Conservation (phyloP, 2,888 invertebrate species). For the Tenodera sinensis region DNA sequence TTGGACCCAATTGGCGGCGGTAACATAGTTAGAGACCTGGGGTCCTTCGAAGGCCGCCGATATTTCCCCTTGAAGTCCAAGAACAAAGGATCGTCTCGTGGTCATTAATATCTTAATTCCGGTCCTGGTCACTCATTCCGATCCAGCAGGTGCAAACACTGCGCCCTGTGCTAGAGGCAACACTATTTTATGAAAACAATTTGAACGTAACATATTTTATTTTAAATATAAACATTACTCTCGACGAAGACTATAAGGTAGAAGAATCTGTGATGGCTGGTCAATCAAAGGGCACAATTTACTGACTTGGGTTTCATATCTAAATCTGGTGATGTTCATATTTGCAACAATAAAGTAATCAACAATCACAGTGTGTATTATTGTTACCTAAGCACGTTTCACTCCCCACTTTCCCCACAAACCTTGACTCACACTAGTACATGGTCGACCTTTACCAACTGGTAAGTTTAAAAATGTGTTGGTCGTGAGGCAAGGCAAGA, state of each 20-base stretch:
- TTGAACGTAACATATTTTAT: neutral
- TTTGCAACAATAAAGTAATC: neutral
- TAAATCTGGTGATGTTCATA: neutral
- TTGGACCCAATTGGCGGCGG: constrained; percentile 47
- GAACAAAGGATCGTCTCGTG: neutral
- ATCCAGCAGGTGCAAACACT: neutral
- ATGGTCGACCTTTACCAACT: no score
- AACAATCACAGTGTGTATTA: neutral
- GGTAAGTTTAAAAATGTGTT: no score
- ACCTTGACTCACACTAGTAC: no score
- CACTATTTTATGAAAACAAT: neutral
- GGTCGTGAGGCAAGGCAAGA: no score
- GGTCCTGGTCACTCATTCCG: neutral
- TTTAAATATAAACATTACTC: neutral
- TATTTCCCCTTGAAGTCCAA: neutral
- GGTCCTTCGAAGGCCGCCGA: neutral
- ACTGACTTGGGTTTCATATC: neutral
- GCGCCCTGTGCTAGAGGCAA: neutral
- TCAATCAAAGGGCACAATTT: neutral
- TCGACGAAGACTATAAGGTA: neutral
- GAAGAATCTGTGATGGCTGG: neutral
- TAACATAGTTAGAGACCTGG: constrained; percentile 9
- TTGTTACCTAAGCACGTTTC: neutral
- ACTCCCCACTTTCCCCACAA: no score
- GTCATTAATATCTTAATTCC: neutral